Evolutionary conservation across 2,888 invertebrate genomes (phyloP).

Genomic region (Lutraria lutraria): DNA sequence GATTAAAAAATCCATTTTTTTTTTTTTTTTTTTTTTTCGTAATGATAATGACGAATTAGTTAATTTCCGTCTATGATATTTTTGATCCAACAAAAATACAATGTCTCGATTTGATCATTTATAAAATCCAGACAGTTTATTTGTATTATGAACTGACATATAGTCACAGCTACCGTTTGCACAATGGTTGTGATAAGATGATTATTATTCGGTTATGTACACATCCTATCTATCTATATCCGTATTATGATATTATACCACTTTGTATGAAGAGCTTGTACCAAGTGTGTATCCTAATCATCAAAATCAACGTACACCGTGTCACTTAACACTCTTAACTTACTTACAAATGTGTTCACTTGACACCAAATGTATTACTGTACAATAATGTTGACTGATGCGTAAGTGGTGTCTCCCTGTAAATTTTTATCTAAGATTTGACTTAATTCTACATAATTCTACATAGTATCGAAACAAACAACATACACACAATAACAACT

Average conservation of each 20-base stretch:
- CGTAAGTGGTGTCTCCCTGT: neutral
- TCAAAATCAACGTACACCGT: neutral
- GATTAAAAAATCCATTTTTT: no score
- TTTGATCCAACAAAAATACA: no score
- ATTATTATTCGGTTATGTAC: no score
- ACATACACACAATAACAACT: neutral
- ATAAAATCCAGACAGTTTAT: no score
- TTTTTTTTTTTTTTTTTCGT: no score
- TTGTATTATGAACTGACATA: no score
- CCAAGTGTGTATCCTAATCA: slow-evolving; percentile 5
- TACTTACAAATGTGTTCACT: neutral
- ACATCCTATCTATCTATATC: neutral
- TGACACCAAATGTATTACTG: neutral
- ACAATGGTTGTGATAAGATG: no score
- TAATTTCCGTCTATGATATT: no score
- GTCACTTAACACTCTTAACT: slow-evolving; percentile 7
- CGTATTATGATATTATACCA: neutral
- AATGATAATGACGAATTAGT: no score
- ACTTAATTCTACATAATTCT: neutral
- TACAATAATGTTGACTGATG: neutral
- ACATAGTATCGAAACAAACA: neutral
- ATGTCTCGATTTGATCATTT: no score
- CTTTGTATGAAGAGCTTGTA: slow-evolving; percentile 4
- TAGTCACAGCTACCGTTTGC: no score
- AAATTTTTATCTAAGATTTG: neutral